Evolutionary conservation across 2,797 vertebrate genomes (phyloP).

Genomic region (Ambastaia sidthimunki): DNA sequence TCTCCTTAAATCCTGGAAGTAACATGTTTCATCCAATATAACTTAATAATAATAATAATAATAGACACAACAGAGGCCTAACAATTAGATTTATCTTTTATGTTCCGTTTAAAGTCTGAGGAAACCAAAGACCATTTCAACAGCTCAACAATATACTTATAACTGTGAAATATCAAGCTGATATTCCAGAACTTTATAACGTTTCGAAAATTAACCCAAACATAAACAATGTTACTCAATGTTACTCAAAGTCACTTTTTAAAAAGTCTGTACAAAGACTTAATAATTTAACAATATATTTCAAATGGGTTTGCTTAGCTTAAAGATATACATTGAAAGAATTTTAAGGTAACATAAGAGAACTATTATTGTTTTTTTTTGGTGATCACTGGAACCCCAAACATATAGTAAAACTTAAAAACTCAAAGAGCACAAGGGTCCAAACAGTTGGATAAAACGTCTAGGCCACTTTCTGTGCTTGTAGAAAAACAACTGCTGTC

Average conservation of each 20-base stretch:
- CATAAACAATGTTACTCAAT: background rate
- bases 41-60: background rate
- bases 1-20: background rate
- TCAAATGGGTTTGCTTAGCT: background rate
- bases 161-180: background rate
- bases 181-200: background rate
- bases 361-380: too few species aligned
- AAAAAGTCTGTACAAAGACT: too few species aligned
- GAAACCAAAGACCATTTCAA: background rate
- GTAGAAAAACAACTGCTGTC: conserved; percentile 55
- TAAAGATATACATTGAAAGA: too few species aligned
- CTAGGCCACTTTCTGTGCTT: conserved; percentile 48
- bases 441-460: background rate
- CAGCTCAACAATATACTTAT: background rate
- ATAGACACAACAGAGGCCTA: background rate
- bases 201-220: background rate
- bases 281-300: too few species aligned
- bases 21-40: background rate
- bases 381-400: too few species aligned
- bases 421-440: background rate
- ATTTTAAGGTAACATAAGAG: background rate
- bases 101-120: background rate
- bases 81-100: conserved; percentile 1
- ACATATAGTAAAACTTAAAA: too few species aligned
- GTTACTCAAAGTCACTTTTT: background rate